phyloP scores from a whole-genome alignment of 2,888 invertebrate species.

The Acleris laterana region DNA sequence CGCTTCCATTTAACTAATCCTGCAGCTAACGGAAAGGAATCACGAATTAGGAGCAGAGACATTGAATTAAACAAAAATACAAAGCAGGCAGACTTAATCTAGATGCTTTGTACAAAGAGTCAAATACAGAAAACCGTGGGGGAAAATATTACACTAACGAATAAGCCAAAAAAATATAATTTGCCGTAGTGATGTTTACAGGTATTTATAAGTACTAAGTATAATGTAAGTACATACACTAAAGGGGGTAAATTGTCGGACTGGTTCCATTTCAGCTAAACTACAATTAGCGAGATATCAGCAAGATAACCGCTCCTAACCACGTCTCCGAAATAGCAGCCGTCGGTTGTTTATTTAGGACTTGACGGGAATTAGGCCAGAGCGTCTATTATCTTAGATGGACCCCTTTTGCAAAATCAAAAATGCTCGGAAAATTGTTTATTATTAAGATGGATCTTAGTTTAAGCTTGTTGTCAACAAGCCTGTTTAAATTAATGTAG shows the following conservation, averaged over 20 bases:
- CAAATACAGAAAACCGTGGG: conserved; percentile 2
- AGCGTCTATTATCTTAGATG: conserved; percentile 49
- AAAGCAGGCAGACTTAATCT: conserved; percentile 19
- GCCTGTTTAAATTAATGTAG: conserved; percentile 63
- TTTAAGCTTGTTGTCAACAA: conserved; percentile 57
- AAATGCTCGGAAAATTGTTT: conserved; percentile 5
- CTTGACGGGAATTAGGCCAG: conserved; percentile 67
- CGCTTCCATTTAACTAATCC: conserved; percentile 72
- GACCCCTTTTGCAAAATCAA: conserved; percentile 26
- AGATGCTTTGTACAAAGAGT: not conserved
- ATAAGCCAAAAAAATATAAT: too few relatives aligned
- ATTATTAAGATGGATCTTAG: conserved; percentile 43
- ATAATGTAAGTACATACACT: too few relatives aligned
- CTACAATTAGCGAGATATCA: conserved; percentile 76
- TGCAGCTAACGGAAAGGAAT: conserved; percentile 49
- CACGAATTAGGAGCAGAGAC: conserved; percentile 53
- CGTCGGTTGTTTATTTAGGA: conserved; percentile 76
- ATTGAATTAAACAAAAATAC: conserved; percentile 44
- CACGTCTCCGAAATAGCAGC: conserved; percentile 59
- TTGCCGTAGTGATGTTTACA: too few relatives aligned
- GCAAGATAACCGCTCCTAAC: conserved; percentile 74
- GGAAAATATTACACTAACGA: too few relatives aligned
- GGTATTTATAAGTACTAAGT: too few relatives aligned
- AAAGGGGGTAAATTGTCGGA: not conserved
- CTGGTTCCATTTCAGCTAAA: conserved; percentile 70